Evolutionary conservation across 2,113 vertebrate genomes (phyloP), one percentile per base, ranked within the genome.

Genomic region (Scomber colias): DNA sequence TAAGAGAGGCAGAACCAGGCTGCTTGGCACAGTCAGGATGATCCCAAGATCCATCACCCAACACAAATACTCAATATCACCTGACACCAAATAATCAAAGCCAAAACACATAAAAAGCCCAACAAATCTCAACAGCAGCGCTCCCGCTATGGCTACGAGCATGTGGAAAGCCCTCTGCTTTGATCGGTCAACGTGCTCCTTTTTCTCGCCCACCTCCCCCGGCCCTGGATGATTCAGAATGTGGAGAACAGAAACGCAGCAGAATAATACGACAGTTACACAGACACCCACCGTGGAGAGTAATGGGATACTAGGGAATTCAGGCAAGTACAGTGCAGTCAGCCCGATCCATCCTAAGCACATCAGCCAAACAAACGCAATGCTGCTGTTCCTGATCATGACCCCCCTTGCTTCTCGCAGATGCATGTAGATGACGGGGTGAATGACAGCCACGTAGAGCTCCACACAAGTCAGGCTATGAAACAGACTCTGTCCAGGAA

Each of bases 401-500:
- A 71, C 35, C 1, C 69, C 61, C 2, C 31, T 6, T 0, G 6
- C 19, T 0, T 62, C 3, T 0, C 30, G 24, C 0, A 75, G n/a
- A 0, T 10, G 30, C 21, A 76, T 54, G 70, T 78, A 87, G 17
- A 12, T 10, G 31, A 75, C 9, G 3, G 85, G 77, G 50, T 75
- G 65, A 44, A 81, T 59, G 2, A 82, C 87, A 3, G 85, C 87
- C 60, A 87, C 51, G 75, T 89, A 82, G 61, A 56, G 87, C 48
- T 91, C 89, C 2, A 71, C 3, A 10, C 78, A 86, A 19, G 81
- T 87, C 12, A 91, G 63, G 11, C 11, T 4, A 62, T 85, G 82
- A 27, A 87, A 77, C 0, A 31, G 2, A 1, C 10, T 55, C 63
- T 74, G 69, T 10, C 48, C 67, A 0, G 50, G 51, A 1, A 55